Evolutionary conservation across 2,797 vertebrate genomes (phyloP), one percentile per base, ranked within the genome.

Genomic region (Pipistrellus pygmaeus): DNA sequence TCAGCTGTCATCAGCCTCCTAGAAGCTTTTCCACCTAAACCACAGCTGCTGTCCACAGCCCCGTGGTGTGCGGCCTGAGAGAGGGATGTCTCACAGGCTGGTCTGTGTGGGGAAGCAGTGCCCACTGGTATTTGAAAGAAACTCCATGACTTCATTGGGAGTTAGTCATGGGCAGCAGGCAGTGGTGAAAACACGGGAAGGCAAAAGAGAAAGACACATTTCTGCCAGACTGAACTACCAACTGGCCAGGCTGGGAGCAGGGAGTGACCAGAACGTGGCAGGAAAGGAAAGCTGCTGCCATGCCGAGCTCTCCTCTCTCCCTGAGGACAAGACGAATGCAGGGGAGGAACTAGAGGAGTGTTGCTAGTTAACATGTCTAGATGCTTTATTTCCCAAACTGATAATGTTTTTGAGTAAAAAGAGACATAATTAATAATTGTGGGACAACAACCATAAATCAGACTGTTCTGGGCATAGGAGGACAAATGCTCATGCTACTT

Each of bases 391-490:
- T 25, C 21, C n/a, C 48, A 72, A 94, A 80, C 8, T 32, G 68
- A 73, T 51, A 62, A 62, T 9, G 53, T 73, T 85, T 97, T 93
- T 60, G 8, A 88, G 12, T 71, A 86, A 86, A 89, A 80, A 38
- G 23, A 83, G 53, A 9, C 72, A 55, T 51, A 91, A 84, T 68
- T 71, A 78, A 57, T 75, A 75, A 85, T 15, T 48, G 32, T 27
- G 25, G 44, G 23, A 66, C 6, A 20, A 75, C 0, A 82, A 17
- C 15, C 32, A 90, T 69, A 68, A 30, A 66, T 72, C 53, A 81
- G 30, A 90, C n/a, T 35, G 7, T 82, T 4, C 55, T 35, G 15
- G 20, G 2, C 12, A 81, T 21, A 78, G 18, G 32, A 78, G 30
- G 32, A 82, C 73, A 93, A 78, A 83, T 18, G 55, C 32, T 60